Conservation (phyloP, 2,888 invertebrate genomes). For the Deilephila elpenor region DNA sequence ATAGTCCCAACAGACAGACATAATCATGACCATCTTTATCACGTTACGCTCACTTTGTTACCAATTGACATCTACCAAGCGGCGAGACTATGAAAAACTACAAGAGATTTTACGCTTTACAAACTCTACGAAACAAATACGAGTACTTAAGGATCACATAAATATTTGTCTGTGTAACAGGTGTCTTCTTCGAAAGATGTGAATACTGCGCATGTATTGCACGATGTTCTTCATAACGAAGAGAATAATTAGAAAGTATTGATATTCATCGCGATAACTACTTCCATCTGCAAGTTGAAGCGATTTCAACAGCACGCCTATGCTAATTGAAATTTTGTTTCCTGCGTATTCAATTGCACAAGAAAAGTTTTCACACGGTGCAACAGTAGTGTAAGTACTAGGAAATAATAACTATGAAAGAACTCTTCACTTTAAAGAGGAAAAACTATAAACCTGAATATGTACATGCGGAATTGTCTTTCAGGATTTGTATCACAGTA, state of each 20-base stretch:
- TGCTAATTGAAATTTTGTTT: constrained; percentile 12
- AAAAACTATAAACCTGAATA: neutral
- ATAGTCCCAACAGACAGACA: too few relatives aligned
- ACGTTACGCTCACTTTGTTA: too few relatives aligned
- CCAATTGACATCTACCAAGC: too few relatives aligned
- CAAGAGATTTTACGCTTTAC: too few relatives aligned
- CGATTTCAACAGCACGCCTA: neutral
- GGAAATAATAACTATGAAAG: constrained; percentile 5
- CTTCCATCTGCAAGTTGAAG: neutral
- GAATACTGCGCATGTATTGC: neutral
- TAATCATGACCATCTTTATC: too few relatives aligned
- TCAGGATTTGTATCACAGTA: neutral
- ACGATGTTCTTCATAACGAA: too few relatives aligned
- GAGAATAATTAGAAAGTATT: neutral
- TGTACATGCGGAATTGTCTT: neutral
- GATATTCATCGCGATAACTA: neutral
- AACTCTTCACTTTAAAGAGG: constrained; percentile 2
- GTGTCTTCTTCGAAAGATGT: too few relatives aligned
- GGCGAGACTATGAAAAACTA: too few relatives aligned
- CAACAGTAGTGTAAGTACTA: constrained; percentile 5
- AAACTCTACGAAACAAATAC: too few relatives aligned
- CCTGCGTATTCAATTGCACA: constrained; percentile 24
- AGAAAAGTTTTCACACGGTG: constrained; percentile 23
- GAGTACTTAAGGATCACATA: too few relatives aligned
- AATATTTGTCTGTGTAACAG: neutral